Evolutionary conservation across 2,888 invertebrate genomes (phyloP).

Genomic region (Caenorhabditis angaria): DNA sequence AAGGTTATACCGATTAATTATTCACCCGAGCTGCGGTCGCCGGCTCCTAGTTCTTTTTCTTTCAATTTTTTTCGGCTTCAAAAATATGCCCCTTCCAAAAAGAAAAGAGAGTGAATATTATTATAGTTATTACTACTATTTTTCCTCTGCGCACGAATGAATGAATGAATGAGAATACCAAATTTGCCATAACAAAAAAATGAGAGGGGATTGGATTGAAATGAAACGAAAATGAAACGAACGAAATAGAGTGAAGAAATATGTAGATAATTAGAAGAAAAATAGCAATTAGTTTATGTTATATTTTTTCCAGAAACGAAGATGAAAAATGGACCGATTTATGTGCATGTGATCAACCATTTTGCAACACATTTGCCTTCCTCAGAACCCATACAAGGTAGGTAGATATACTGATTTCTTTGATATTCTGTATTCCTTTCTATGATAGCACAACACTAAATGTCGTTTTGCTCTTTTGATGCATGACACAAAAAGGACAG

Average conservation of each 20-base stretch:
- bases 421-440: background rate
- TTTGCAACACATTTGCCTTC: slow-evolving; percentile 70
- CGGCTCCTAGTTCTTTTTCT: too few relatives aligned
- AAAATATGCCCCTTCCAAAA: background rate
- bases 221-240: too few relatives aligned
- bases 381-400: slow-evolving; percentile 62
- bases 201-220: background rate
- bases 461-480: too few relatives aligned
- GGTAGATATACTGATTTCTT: background rate
- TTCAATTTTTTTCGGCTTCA: too few relatives aligned
- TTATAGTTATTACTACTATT: background rate
- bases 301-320: slow-evolving; percentile 11
- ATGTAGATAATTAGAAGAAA: too few relatives aligned
- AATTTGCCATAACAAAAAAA: background rate
- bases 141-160: background rate
- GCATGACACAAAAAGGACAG: too few relatives aligned
- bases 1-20: too few relatives aligned
- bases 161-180: background rate
- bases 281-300: background rate
- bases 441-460: too few relatives aligned
- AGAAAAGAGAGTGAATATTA: background rate
- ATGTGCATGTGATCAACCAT: slow-evolving; percentile 69
- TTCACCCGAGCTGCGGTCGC: too few relatives aligned
- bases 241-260: background rate
- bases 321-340: slow-evolving; percentile 68